Conservation (phyloP, 2,888 invertebrate species). For the Tridacna crocea region DNA sequence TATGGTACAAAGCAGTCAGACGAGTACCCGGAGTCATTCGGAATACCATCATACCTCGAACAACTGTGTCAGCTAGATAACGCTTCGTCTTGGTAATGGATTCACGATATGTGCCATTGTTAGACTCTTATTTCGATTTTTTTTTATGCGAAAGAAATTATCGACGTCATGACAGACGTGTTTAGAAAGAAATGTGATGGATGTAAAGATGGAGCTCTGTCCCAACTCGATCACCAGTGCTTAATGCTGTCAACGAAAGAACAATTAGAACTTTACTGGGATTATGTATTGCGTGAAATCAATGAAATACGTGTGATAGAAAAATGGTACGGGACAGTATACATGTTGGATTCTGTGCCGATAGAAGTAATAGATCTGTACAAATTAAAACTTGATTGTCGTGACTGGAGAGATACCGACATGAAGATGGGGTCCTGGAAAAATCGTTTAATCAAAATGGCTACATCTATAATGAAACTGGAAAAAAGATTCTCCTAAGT, state of each 20-base stretch:
- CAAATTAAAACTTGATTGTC: slow-evolving; percentile 24
- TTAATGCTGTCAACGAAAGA: slow-evolving; percentile 5
- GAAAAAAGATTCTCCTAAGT: slow-evolving; percentile 9
- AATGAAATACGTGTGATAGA: slow-evolving; percentile 12
- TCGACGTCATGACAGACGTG: slow-evolving; percentile 5
- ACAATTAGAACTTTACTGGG: slow-evolving; percentile 24
- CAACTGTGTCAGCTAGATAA: neutral
- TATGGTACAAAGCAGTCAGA: neutral
- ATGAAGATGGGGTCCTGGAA: slow-evolving; percentile 16
- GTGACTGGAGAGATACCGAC: slow-evolving; percentile 19
- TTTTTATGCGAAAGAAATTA: slow-evolving; percentile 16
- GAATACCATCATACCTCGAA: no score
- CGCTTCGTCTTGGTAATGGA: slow-evolving; percentile 12
- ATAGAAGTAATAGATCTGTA: slow-evolving; percentile 16
- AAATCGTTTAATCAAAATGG: slow-evolving; percentile 6
- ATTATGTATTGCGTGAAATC: slow-evolving; percentile 8
- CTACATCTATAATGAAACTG: neutral
- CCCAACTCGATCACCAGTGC: slow-evolving; percentile 20
- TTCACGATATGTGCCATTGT: neutral
- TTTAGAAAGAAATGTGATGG: slow-evolving; percentile 24
- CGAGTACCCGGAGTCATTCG: neutral
- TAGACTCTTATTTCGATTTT: slow-evolving; percentile 30
- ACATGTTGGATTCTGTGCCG: neutral
- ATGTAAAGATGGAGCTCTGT: slow-evolving; percentile 5
- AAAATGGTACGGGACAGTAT: slow-evolving; percentile 23